Evolutionary conservation across 2,888 invertebrate genomes (phyloP), one percentile per base, ranked within the genome.

Genomic region (Caprella mutica): DNA sequence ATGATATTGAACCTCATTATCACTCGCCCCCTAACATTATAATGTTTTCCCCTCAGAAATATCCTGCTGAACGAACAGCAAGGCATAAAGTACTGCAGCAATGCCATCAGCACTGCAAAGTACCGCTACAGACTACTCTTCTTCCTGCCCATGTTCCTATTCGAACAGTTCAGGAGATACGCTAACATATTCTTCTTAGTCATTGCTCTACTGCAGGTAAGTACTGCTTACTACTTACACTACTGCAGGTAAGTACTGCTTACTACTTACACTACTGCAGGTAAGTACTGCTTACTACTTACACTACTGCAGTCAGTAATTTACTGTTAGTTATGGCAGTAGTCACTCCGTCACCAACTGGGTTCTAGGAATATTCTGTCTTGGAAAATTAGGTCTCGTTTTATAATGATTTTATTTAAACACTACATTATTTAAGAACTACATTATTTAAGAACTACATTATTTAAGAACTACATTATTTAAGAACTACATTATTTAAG

Each of bases 111-210:
- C 71, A 99, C 98, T 66, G 96, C 96, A 73, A 99, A 98, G 77
- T 99, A 99, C 78, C 81, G 78, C 66, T 67, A 74, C 39, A 60
- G 59, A 33, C 65, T 78, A 43, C 71, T 82, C 64, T 79, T 82
- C 44, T 99, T 99, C 79, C 75, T 97, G 72, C 97, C 97, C 65
- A 84, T 91, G 76, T 99, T 99, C 79, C 82, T 99, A 69, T 96
- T 94, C 76, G 98, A 99, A 78, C 98, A 99, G 78, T 98, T 99
- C 77, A 84, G 97, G 65, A 83, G 94, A 72, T 98, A 98, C 80
- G 93, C 96, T 70, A 99, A 99, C 77, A 88, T 96, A 73, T 99
- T 98, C 81, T 99, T 99, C 80, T 80, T 98, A 69, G 84, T 96
- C 76, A 97, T 99, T 72, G 96, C 96, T 66, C 80, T 97, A 69